A percentile compares a stretch with the other conserved stretches of the same genome.
Conservation (phyloP, 2,888 invertebrate genomes). For the Macropis europaea region DNA sequence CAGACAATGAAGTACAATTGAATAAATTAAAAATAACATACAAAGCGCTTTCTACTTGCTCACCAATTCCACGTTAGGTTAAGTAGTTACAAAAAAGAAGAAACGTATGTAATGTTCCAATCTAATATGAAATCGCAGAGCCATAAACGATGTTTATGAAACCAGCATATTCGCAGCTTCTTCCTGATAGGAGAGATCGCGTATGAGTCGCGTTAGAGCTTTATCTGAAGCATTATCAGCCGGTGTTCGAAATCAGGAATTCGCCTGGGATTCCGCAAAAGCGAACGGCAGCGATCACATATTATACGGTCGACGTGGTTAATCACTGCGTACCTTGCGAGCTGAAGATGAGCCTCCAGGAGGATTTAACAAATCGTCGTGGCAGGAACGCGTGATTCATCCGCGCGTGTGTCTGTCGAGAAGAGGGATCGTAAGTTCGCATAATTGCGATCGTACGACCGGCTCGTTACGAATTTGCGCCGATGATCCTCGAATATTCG, state of each 20-base stretch:
- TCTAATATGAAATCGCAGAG: background rate
- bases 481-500: conserved; percentile 8
- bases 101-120: no score
- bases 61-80: no score
- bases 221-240: conserved; percentile 47
- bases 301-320: conserved; percentile 38
- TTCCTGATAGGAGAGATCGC: conserved; percentile 36
- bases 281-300: conserved; percentile 44
- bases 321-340: conserved; percentile 28
- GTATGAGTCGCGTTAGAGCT: conserved; percentile 23
- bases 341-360: conserved; percentile 20
- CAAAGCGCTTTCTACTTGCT: no score
- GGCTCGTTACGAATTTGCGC: conserved; percentile 33
- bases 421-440: conserved; percentile 62
- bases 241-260: conserved; percentile 31
- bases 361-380: conserved; percentile 53
- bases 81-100: no score
- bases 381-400: conserved; percentile 61
- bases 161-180: conserved; percentile 4
- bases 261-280: conserved; percentile 34
- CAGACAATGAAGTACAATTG: no score
- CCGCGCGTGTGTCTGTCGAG: conserved; percentile 44
- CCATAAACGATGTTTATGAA: background rate
- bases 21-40: no score
- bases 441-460: conserved; percentile 67